phyloP scores from a whole-genome alignment of 1,140 invertebrate genomes.

The Zaprionus gabonicus region DNA sequence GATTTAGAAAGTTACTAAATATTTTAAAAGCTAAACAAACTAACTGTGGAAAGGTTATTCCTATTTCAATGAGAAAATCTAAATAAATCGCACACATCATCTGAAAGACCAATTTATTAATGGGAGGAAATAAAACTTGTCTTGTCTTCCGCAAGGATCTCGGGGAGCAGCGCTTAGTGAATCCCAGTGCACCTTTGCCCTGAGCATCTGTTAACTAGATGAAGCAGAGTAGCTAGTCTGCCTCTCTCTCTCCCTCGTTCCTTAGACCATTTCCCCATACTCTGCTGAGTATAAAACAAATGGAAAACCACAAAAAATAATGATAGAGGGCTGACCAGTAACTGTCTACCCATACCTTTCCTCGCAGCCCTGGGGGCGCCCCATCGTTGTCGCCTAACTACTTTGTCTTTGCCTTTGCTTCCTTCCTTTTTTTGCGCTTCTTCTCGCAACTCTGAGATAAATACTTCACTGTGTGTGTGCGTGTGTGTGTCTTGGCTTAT shows the following conservation, averaged over 20 bases:
- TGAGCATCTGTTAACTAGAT: constrained; percentile 5
- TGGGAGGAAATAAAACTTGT: not conserved
- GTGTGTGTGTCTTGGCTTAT: constrained; percentile 59
- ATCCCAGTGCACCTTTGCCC: constrained; percentile 9
- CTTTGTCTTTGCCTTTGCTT: constrained; percentile 35
- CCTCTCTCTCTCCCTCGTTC: not conserved
- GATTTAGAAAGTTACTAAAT: no score
- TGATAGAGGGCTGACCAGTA: constrained; percentile 25
- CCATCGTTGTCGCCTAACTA: constrained; percentile 47
- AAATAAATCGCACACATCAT: constrained; percentile 3
- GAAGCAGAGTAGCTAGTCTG: not conserved
- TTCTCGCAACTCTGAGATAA: constrained; percentile 24
- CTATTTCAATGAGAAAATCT: not conserved
- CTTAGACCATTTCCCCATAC: not conserved
- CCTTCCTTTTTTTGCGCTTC: not conserved
- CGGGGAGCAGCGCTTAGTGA: constrained; percentile 5
- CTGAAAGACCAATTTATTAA: not conserved
- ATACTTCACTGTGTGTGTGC: constrained; percentile 26
- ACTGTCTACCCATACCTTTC: not conserved
- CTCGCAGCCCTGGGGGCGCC: not conserved
- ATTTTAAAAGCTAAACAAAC: no score
- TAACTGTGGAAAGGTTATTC: not conserved
- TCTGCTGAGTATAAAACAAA: constrained; percentile 39
- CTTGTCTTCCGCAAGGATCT: not conserved
- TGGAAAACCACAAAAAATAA: constrained; percentile 23